Evolutionary conservation across 2,888 invertebrate species (phyloP).

Genomic region (Malacosoma neustria): DNA sequence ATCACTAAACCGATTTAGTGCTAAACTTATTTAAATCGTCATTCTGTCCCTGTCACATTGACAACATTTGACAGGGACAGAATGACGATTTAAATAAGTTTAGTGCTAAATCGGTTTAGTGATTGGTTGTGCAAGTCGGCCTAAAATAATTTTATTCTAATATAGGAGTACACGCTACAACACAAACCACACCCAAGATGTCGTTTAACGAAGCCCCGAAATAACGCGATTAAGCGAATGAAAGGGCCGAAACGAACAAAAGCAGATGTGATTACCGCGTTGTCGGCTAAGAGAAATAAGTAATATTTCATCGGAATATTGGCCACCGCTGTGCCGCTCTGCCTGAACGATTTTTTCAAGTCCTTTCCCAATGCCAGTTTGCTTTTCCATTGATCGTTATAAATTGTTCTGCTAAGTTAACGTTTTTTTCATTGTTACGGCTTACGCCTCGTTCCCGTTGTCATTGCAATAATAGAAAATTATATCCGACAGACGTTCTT

Average conservation of each 20-base stretch:
- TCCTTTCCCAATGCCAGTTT: background rate
- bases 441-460: background rate
- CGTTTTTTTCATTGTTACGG: background rate
- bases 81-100: no score
- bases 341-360: background rate
- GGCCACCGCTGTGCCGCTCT: conserved; percentile 14
- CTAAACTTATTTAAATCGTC: no score
- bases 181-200: background rate
- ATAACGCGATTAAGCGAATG: conserved; percentile 72
- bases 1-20: no score
- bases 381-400: background rate
- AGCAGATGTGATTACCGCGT: conserved; percentile 71
- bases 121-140: background rate
- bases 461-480: no score
- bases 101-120: background rate
- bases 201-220: conserved; percentile 46
- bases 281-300: conserved; percentile 64
- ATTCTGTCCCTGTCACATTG: no score
- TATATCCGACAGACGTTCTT: no score
- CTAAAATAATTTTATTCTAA: no score
- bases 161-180: background rate
- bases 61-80: no score
- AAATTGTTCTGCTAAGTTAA: background rate
- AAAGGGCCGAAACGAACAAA: conserved; percentile 70
- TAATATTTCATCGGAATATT: conserved; percentile 61